phyloP scores from a whole-genome alignment of 2,888 invertebrate species.

The Imbricaverruca yamaguchii region DNA sequence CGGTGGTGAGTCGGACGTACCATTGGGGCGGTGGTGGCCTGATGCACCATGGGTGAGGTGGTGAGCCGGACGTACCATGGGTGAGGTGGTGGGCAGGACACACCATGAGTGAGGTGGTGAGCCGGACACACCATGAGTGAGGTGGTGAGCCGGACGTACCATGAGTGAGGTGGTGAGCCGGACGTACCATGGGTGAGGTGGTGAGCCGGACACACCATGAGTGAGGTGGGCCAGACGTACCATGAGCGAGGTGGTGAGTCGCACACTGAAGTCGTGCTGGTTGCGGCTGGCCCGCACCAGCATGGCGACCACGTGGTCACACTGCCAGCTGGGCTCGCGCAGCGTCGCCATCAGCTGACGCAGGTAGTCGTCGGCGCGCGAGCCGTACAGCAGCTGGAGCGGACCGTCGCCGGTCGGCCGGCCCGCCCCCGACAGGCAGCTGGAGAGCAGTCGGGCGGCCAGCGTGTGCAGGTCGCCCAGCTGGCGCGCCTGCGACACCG shows the following conservation, averaged over 20 bases:
- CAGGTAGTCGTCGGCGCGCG: conserved; percentile 34
- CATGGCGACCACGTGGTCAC: conserved; percentile 26
- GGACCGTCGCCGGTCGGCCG: conserved; percentile 22
- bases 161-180: neutral
- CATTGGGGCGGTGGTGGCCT: no score
- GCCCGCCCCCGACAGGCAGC: conserved; percentile 38
- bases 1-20: no score
- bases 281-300: conserved; percentile 27
- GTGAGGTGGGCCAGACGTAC: conserved; percentile 28
- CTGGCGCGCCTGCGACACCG: conserved; percentile 44
- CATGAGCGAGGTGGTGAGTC: conserved; percentile 29
- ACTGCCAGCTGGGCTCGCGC: conserved; percentile 13
- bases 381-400: conserved; percentile 36
- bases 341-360: conserved; percentile 19
- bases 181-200: neutral
- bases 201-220: conserved; percentile 27
- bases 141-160: no score
- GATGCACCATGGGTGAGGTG: no score
- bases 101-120: no score
- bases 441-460: conserved; percentile 42
- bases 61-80: no score
- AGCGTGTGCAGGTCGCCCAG: conserved; percentile 44
- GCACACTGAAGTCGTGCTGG: conserved; percentile 29
- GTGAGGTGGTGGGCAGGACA: no score
- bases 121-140: no score